Evolutionary conservation across 2,888 invertebrate genomes (phyloP).

Genomic region (Geophilus truncorum): DNA sequence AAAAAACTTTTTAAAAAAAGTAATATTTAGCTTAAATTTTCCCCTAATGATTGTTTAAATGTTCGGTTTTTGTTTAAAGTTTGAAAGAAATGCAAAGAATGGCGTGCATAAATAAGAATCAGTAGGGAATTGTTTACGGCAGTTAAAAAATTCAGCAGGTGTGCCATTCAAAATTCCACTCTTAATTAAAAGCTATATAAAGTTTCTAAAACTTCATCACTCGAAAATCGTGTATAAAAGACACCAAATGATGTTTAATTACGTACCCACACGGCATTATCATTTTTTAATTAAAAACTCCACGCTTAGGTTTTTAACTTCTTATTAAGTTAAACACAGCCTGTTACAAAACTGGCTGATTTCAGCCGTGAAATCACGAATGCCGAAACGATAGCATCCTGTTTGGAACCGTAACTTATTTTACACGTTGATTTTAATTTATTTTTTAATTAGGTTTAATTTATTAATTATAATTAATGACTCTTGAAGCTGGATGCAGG

Average conservation of each 20-base stretch:
- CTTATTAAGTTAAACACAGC: neutral
- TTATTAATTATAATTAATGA: neutral
- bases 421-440: neutral
- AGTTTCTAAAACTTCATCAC: conserved; percentile 13
- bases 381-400: neutral
- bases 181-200: conserved; percentile 24
- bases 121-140: neutral
- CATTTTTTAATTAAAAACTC: conserved; percentile 18
- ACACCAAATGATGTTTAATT: conserved; percentile 4
- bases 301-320: neutral
- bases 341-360: neutral
- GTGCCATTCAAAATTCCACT: conserved; percentile 25
- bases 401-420: neutral
- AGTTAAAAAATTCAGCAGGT: conserved; percentile 7
- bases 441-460: neutral
- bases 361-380: neutral
- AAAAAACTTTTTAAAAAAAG: neutral
- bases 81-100: neutral
- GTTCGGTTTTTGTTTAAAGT: neutral
- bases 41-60: neutral
- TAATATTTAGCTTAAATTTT: neutral
- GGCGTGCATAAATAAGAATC: neutral
- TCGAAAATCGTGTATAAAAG: neutral
- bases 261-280: conserved; percentile 4
- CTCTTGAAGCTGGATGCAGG: too few relatives aligned